Evolutionary conservation across 2,113 vertebrate species (phyloP), one percentile per base, ranked within the genome.

Genomic region (Oostethus manadensis): DNA sequence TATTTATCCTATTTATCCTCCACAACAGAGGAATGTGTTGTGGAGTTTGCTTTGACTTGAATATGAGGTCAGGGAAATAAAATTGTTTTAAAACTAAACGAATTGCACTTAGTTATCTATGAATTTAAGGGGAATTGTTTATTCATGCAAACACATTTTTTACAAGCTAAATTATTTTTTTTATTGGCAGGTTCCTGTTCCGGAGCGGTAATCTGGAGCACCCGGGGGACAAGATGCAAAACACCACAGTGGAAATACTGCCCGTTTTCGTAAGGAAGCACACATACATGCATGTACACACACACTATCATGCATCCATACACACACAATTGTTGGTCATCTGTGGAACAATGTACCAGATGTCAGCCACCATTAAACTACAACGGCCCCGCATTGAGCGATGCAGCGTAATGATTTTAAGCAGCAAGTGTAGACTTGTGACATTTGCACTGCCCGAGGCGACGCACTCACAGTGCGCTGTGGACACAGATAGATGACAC

Each of bases 191-290:
- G 84, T 98, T 95, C 78, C 87, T 98, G 67, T 98, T 99, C 86
- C 95, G 94, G 64, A 98, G 94, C 62, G 96, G 97, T 53, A 98
- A 98, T 81, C 92, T 93, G 81, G 97, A 99, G 67, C 97, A 99
- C 60, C 96, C 95, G 16, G 95, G 94, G 58, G 97, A 99, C 79
- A 92, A 91, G 84, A 90, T 99, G 40, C 83, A 93, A 57, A 99
- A 99, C 82, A 95, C 97, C 20, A 94, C 93, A 2, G 94, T 99
- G 71, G 97, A 98, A 66, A 91, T 98, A 72, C 86, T 98, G 80
- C 94, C 96, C 71, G 89, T 93, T 48, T 90, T 90, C 90, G 97
- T 98, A 89, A 46, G 76, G 54, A 44, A n/a, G 70, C 64, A 6
- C 47, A 8, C 35, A 44, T 45, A 10, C 59, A 51, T 20, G 21